Evolutionary conservation across 2,797 vertebrate species (phyloP).

Genomic region (Sebastes dallii): DNA sequence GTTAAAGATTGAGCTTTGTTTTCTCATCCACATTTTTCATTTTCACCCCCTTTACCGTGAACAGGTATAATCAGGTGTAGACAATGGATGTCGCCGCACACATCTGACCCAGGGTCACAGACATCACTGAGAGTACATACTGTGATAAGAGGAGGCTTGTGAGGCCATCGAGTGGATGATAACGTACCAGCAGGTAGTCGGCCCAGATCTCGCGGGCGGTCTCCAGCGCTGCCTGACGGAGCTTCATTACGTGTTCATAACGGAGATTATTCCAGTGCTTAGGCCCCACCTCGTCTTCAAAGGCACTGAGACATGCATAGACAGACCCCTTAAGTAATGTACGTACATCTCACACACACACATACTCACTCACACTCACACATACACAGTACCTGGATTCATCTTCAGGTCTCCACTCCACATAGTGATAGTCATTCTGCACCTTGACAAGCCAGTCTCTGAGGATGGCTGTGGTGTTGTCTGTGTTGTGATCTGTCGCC

Average conservation of each 20-base stretch:
- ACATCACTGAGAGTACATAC: background rate
- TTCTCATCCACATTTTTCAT: background rate
- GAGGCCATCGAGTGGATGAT: background rate
- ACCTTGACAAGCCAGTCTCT: constrained; percentile 89
- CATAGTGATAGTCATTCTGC: constrained; percentile 88
- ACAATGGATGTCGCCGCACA: background rate
- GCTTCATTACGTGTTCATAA: constrained; percentile 90
- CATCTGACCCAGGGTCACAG: background rate
- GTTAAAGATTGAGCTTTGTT: background rate
- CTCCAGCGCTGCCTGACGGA: constrained; percentile 90
- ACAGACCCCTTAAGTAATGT: constrained; percentile 11
- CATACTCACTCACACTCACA: background rate
- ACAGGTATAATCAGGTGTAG: background rate
- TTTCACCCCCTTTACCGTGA: background rate
- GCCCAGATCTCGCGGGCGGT: constrained; percentile 89
- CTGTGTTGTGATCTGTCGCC: constrained; percentile 90
- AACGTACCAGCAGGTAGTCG: constrained; percentile 89
- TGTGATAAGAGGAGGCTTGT: background rate
- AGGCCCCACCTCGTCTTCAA: constrained; percentile 86
- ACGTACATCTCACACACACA: background rate
- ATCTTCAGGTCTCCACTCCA: constrained; percentile 91
- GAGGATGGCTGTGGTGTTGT: constrained; percentile 87
- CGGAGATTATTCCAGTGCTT: constrained; percentile 90
- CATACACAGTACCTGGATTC: constrained; percentile 77
- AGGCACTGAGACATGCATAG: constrained; percentile 54